phyloP scores from a whole-genome alignment of 2,888 invertebrate genomes.

The Ophonus ardosiacus region DNA sequence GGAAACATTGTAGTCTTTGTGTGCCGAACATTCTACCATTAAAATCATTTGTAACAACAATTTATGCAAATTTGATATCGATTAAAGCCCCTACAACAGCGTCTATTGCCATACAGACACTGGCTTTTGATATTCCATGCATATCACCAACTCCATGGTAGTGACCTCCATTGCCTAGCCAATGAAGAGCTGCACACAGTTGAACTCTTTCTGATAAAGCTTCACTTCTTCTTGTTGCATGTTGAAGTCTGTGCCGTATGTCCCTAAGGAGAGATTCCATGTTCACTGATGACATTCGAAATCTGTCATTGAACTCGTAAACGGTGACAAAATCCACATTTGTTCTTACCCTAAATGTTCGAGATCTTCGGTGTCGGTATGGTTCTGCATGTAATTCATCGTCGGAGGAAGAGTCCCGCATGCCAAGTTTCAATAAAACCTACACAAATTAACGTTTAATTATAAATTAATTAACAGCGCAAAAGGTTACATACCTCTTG shows the following conservation, averaged over 20 bases:
- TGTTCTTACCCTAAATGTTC: neutral
- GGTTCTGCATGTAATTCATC: no score
- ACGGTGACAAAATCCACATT: neutral
- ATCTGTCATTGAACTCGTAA: neutral
- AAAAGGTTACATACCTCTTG: no score
- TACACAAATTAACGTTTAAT: neutral
- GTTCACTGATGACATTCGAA: neutral
- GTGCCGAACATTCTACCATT: no score
- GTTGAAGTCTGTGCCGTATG: neutral
- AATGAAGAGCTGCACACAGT: conserved; percentile 65
- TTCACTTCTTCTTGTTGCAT: neutral
- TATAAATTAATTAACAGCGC: no score
- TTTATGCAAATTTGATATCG: conserved; percentile 65
- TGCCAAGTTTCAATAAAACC: neutral
- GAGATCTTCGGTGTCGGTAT: neutral
- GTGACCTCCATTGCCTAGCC: conserved; percentile 66
- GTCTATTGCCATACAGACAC: conserved; percentile 66
- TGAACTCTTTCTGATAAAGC: neutral
- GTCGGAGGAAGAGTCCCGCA: neutral
- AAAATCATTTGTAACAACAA: no score
- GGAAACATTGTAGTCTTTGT: no score
- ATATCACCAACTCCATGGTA: conserved; percentile 67
- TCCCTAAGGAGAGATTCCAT: neutral
- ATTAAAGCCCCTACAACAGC: conserved; percentile 65
- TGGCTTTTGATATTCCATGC: conserved; percentile 68